Percentiles rank a stretch among this genome's conserved stretches.
Evolutionary conservation across 2,797 vertebrate genomes (phyloP).

Genomic region (Anabas testudineus): DNA sequence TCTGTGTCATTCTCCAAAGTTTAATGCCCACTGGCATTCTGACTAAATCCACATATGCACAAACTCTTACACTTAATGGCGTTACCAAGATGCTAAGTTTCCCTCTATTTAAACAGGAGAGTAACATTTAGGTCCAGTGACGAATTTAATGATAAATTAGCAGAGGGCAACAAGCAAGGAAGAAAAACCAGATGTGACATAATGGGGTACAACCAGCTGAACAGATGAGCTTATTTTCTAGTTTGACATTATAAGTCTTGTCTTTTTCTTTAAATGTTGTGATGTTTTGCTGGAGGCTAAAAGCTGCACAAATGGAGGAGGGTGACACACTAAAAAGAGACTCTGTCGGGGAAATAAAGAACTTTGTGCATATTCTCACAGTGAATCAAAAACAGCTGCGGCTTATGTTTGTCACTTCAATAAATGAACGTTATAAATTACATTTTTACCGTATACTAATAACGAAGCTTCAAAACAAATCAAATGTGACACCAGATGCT

Average conservation of each 20-base stretch:
- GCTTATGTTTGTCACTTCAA: conserved; percentile 18
- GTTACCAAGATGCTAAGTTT: conserved; percentile 42
- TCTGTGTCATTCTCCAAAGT: conserved; percentile 64
- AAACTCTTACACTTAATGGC: conserved; percentile 39
- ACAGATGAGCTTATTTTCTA: conserved; percentile 58
- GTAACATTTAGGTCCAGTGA: conserved; percentile 20
- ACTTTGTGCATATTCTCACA: conserved; percentile 37
- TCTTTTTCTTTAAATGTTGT: conserved; percentile 64
- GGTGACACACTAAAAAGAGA: conserved; percentile 48
- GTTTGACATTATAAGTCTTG: conserved; percentile 54
- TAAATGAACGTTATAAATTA: neutral
- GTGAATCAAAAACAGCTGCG: conserved; percentile 23
- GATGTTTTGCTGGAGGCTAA: conserved; percentile 53
- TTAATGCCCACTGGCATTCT: conserved; percentile 59
- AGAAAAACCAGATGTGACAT: conserved; percentile 34
- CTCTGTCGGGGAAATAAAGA: conserved; percentile 35
- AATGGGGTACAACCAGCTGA: conserved; percentile 35
- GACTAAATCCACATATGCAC: conserved; percentile 44
- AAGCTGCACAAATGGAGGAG: conserved; percentile 38
- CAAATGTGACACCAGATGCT: conserved; percentile 5
- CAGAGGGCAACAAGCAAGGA: conserved; percentile 19
- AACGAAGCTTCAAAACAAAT: conserved; percentile 11
- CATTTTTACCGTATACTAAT: neutral
- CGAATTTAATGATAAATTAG: conserved; percentile 19
- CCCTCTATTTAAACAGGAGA: conserved; percentile 40